Evolutionary conservation across 2,113 vertebrate genomes (phyloP), one percentile per base, ranked within the genome.

Genomic region (Micronycteris hirsuta): DNA sequence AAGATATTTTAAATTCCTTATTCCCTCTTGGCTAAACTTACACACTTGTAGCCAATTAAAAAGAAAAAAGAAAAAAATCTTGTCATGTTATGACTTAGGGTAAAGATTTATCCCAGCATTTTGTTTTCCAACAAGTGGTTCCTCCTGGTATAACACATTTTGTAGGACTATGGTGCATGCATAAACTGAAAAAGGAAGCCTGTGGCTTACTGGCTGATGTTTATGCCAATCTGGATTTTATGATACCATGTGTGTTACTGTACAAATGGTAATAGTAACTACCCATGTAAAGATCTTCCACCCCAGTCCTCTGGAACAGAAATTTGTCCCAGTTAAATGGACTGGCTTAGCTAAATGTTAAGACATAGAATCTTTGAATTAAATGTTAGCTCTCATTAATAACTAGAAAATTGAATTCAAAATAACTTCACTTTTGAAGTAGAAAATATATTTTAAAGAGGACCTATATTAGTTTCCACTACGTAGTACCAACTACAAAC

Each of bases 1-100:
- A 97, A 98, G 97, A 36, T 58, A 95, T 86, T 96, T 96, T 95
- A 84, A 96, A 24, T 97, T 97, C 95, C 95, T 82, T 74, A 24
- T 97, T 97, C 95, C 95, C 84, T 80, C 24, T 94, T 95, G 83
- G 94, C 89, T 96, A 82, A 96, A 58, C 81, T 86, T 92, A 41
- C 52, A 71, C 38, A 68, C 70, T 89, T 89, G 43, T 58, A 92
- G 63, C 19, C 86, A 92, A 20, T 31, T 74, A 15, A 36, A 20
- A 36, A 49, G 14, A 33, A 65, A 17, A 7, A 38, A 63, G 13
- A 31, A 63, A 63, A 31, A 63, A 63, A 63, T 43, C 7, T 80
- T 92, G 0, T 19, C 65, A 91, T 91, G 63, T 91, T 54, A 2
- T 52, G 78, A 91, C 38, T 73, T 68, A 73, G 67, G 54, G 0